Evolutionary conservation across 2,888 invertebrate species (phyloP), one percentile per base, ranked within the genome.

Genomic region (Drosophila paracracens): DNA sequence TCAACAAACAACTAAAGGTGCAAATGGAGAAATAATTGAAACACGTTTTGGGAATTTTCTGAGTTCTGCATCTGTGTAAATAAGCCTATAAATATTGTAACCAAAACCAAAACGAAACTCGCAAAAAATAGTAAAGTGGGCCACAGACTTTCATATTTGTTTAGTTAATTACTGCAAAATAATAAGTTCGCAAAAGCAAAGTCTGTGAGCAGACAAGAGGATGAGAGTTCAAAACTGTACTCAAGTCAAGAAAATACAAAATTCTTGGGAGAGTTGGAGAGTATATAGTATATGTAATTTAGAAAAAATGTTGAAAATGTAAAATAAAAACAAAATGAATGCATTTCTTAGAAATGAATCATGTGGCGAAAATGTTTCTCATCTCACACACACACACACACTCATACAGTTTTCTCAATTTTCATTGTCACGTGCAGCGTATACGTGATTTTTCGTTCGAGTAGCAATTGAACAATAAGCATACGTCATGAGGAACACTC

Each of bases 391-490:
- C 27, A 43, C 35, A 53, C 27, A 53, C 27, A 31, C 6, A 36
- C 18, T n/a, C 35, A 40, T 7, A 31, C 29, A 10, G 4, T 46
- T 60, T 67, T 56, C 61, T 60, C 67, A 51, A 29, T 59, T 76
- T 71, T 65, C 61, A 77, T 64, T 71, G 71, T 87, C 85, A 86
- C 89, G 84, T 85, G 85, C 70, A 73, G 69, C 87, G 89, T 75
- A 86, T 86, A 86, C 85, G 85, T 88, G 89, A 88, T 88, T 53
- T 86, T 83, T 50, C 4, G 57, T 50, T 59, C 51, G 52, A 67
- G 63, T 38, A 59, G 58, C 73, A 65, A 69, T 67, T 58, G 69
- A 74, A 40, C 25, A 62, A 79, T 68, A 74, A 79, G 88, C 81
- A 87, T 86, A 86, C 88, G 87, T 81, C 80, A 80, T 78, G 89